Evolutionary conservation across 1,140 invertebrate genomes (phyloP).

Genomic region (Bombus haemorrhoidalis): DNA sequence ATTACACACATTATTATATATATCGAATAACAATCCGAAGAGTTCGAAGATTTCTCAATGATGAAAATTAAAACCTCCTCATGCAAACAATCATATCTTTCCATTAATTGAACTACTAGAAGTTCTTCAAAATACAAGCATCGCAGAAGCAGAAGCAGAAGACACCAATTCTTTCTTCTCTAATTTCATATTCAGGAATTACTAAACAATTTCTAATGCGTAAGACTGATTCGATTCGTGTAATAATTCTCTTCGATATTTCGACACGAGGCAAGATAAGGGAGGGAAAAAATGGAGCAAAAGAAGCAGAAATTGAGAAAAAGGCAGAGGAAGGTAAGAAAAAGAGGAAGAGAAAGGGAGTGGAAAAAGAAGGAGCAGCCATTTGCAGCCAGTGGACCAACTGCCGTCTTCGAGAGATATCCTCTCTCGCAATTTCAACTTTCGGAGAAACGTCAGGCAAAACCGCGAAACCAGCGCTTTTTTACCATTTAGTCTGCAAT

Average conservation of each 20-base stretch:
- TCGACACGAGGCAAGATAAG: neutral
- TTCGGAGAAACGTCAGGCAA: constrained; percentile 65
- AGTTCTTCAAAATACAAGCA: no score
- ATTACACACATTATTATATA: no score
- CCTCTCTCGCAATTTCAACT: constrained; percentile 64
- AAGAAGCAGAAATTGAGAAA: neutral
- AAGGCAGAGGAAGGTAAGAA: neutral
- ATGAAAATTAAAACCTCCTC: no score
- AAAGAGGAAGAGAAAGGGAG: constrained; percentile 13
- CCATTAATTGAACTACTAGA: no score
- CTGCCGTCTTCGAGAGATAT: constrained; percentile 37
- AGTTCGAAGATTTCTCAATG: no score
- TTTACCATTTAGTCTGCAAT: constrained; percentile 47
- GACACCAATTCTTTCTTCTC: neutral
- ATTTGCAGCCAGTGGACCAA: constrained; percentile 35
- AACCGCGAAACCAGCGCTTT: constrained; percentile 57
- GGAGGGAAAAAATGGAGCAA: no score
- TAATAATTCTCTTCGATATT: neutral
- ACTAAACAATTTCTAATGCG: neutral
- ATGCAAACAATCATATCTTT: no score
- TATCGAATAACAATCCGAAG: no score
- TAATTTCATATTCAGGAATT: neutral
- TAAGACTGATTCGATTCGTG: no score
- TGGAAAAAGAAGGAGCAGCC: constrained; percentile 6
- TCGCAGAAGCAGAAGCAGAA: neutral